Base-by-base conservation (phyloP, 2,888 invertebrate species). In the Tiphia femorata region DNA sequence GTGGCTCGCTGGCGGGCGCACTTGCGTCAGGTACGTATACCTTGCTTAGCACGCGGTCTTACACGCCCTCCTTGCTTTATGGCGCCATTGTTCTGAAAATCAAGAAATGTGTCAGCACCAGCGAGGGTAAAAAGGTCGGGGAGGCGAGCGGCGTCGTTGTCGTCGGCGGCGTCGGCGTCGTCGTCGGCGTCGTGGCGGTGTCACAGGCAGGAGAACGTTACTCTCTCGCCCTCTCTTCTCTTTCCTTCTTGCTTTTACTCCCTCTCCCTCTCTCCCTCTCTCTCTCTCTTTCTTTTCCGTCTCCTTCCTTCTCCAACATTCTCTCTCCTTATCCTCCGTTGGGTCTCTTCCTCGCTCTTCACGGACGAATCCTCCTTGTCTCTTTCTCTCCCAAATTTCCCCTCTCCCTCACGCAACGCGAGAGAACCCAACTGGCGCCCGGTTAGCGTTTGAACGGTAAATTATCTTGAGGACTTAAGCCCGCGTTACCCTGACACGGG, bases 71-170 rank as follows among this genome's bases (percentile, higher is more conserved):
- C 67, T 70, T 70, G 71, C 73, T 77, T 78, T 77, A 77, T 79
- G 75, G 77, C 72, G 72, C 75, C 74, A 76, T 80, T 80, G 79
- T 80, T 80, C 81, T 70, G 78, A 73, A 80, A 82, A 82, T 81
- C 81, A 81, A 79, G 83, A 80, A 82, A 81, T 79, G 77, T 82
- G 83, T 83, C 83, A 83, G 72, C 69, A 64, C 64, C 83, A 82
- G 77, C 70, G 60, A 73, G 77, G 76, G 77, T 76, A 80, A 80
- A 78, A 81, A 80, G 77, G 68, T 77, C 71, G 72, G 69, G 58
- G 63, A 66, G 64, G 66, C 69, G 62, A 64, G 67, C 68, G 68
- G 64, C 75, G 67, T n/a, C n/a, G n/a, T n/a, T n/a, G n/a, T n/a
- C n/a, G n/a, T n/a, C n/a, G n/a, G n/a, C n/a, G n/a, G n/a, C n/a